Conservation (phyloP, 2,113 vertebrate species). For the Oceanites oceanicus region DNA sequence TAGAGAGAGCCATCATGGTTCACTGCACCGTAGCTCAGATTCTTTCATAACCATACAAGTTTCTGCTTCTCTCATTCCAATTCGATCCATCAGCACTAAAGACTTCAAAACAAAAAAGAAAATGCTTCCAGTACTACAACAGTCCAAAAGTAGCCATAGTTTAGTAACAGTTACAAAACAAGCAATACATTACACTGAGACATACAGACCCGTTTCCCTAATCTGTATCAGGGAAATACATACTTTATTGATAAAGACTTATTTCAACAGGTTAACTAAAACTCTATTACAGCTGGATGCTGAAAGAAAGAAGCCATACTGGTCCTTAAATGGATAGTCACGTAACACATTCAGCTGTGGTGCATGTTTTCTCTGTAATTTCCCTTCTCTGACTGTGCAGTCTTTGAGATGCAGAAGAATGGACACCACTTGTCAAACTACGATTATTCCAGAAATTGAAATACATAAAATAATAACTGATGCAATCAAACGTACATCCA, state of each 20-base stretch:
- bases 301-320: not conserved
- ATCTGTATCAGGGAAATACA: not conserved
- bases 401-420: not conserved
- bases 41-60: not conserved
- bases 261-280: not conserved
- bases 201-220: not conserved
- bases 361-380: not conserved
- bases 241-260: not conserved
- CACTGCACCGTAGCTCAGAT: not conserved
- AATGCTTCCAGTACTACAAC: not conserved
- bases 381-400: not conserved
- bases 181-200: not conserved
- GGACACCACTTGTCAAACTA: slow-evolving; percentile 25
- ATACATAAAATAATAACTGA: slow-evolving; percentile 38
- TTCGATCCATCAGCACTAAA: not conserved
- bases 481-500: slow-evolving; percentile 27
- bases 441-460: slow-evolving; percentile 31
- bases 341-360: not conserved
- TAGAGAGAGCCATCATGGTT: not conserved
- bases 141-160: not conserved
- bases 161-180: not conserved
- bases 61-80: not conserved
- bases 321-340: not conserved
- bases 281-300: not conserved
- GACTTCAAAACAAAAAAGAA: not conserved